Conservation (phyloP, 2,888 invertebrate genomes). For the Escarpia spicata region DNA sequence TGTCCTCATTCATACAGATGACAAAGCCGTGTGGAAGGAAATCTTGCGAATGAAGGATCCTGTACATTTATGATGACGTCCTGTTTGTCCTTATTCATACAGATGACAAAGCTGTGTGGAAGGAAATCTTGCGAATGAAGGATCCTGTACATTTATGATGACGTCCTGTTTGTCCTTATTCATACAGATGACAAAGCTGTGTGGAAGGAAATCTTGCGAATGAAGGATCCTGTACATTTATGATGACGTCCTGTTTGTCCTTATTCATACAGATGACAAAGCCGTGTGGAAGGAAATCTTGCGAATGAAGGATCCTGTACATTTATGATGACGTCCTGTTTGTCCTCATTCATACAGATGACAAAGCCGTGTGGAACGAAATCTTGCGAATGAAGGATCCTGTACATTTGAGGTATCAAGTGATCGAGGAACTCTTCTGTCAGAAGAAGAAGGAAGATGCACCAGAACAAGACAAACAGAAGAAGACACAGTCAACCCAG, state of each 20-base stretch:
- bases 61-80: no score
- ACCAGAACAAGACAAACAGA: conserved; percentile 32
- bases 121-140: no score
- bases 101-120: no score
- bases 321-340: conserved; percentile 70
- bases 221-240: no score
- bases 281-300: conserved; percentile 66
- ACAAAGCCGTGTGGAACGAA: conserved; percentile 64
- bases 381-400: conserved; percentile 78
- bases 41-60: no score
- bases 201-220: no score
- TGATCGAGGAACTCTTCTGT: conserved; percentile 94
- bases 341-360: conserved; percentile 40
- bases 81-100: no score
- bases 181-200: no score
- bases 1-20: no score
- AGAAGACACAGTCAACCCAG: conserved; percentile 81
- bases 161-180: no score
- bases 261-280: conserved; percentile 45
- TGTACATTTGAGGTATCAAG: conserved; percentile 89
- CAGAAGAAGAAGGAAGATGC: conserved; percentile 69
- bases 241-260: neutral
- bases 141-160: no score
- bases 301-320: conserved; percentile 82
- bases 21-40: no score